A percentile compares a stretch with the other conserved stretches of the same genome.
phyloP scores from a whole-genome alignment of 2,797 vertebrate genomes.

The Florisuga fusca region DNA sequence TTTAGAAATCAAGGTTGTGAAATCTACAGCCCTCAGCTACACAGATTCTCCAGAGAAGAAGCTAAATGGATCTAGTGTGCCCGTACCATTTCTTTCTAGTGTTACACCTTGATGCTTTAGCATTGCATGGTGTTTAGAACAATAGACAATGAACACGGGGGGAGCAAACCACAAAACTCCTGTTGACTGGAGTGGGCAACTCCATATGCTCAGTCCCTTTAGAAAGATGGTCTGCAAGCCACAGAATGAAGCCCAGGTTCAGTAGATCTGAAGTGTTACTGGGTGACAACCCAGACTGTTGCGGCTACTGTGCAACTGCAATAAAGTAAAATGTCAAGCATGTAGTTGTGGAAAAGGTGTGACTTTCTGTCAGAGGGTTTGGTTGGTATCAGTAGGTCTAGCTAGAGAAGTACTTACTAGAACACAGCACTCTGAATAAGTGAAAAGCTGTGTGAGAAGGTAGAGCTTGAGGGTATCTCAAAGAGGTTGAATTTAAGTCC shows the following conservation, averaged over 20 bases:
- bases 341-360: not conserved
- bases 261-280: not conserved
- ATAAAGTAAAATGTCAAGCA: not conserved
- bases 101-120: not conserved
- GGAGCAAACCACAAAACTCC: not conserved
- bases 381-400: not conserved
- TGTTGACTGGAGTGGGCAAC: not conserved
- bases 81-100: not conserved
- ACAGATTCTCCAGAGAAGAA: not conserved
- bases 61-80: not conserved
- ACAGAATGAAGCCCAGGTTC: not conserved
- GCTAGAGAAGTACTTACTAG: not conserved
- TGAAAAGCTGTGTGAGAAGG: accelerated
- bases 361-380: not conserved
- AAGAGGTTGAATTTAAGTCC: not conserved
- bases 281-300: not conserved
- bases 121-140: not conserved
- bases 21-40: not conserved
- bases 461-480: not conserved
- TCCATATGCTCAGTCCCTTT: not conserved
- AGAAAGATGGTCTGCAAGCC: not conserved
- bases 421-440: not conserved
- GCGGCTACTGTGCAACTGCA: not conserved
- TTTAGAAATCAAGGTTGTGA: not conserved
- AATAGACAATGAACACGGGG: not conserved